These are phyloP conservation scores for Phenganax marumi DNA, from an alignment of 92 coral and sea anemone species.

Conservation along the genomic window DNA sequence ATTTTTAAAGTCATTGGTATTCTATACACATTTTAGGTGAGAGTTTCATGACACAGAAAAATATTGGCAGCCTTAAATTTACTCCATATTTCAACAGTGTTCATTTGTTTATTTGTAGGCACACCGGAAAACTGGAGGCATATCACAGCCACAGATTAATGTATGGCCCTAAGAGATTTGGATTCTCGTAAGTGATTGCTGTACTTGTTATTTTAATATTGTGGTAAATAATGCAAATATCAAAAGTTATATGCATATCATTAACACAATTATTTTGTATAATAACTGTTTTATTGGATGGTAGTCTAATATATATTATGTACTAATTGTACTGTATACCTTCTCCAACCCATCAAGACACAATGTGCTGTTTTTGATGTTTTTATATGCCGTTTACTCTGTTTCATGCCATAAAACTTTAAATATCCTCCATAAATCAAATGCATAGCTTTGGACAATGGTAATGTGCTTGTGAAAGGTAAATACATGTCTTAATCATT, in stretches of 20 bases:
- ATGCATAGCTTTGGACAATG: too few species aligned
- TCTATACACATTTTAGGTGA: constrained; percentile 22
- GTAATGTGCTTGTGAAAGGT: too few species aligned
- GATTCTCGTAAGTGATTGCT: constrained; percentile 6
- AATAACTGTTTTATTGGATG: background rate
- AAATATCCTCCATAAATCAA: too few species aligned
- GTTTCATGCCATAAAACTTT: too few species aligned
- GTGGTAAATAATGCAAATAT: background rate
- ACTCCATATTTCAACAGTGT: background rate
- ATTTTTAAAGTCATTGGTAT: constrained; percentile 36
- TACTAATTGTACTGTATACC: too few species aligned
- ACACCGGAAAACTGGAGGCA: constrained; percentile 45
- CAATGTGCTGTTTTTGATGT: too few species aligned
- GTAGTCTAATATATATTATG: too few species aligned
- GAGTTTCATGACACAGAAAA: background rate
- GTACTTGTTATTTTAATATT: background rate
- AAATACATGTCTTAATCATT: background rate
- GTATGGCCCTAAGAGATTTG: constrained; percentile 37
- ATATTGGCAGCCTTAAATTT: background rate
- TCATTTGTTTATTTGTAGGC: constrained; percentile 12
- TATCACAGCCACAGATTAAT: constrained; percentile 48
- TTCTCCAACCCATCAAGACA: too few species aligned
- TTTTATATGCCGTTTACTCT: too few species aligned
- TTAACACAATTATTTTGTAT: background rate
- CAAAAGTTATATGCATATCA: too few species aligned